Conservation (phyloP, 2,113 vertebrate species). For the Plotosus lineatus region DNA sequence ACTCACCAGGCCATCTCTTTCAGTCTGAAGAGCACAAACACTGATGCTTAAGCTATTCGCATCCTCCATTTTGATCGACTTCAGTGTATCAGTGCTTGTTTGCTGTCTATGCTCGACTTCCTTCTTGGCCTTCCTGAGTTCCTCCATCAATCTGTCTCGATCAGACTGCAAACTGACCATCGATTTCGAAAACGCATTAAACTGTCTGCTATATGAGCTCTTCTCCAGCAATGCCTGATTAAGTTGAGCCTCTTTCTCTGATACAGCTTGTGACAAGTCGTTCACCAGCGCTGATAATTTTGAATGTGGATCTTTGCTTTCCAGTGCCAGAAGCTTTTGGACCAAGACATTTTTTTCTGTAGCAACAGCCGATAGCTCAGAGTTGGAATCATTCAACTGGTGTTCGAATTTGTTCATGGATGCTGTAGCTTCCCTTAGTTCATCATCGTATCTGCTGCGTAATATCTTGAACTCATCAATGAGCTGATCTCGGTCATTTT, state of each 20-base stretch:
- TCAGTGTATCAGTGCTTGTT: conserved; percentile 49
- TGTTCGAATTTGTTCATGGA: conserved; percentile 67
- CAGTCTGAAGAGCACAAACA: conserved; percentile 55
- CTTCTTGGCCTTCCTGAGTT: conserved; percentile 70
- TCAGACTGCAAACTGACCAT: conserved; percentile 88
- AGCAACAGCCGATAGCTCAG: conserved; percentile 63
- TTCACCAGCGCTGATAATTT: conserved; percentile 68
- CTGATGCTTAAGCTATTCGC: conserved; percentile 59
- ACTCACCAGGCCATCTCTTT: conserved; percentile 70
- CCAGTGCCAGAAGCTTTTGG: conserved; percentile 56
- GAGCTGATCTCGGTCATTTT: conserved; percentile 80
- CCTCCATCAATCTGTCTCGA: conserved; percentile 78
- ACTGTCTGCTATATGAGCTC: conserved; percentile 66
- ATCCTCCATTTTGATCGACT: conserved; percentile 52
- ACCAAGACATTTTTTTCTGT: conserved; percentile 68
- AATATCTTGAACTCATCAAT: conserved; percentile 79
- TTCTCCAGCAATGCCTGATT: conserved; percentile 69
- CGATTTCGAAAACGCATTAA: conserved; percentile 81
- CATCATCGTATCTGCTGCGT: conserved; percentile 69
- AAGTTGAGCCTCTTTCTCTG: conserved; percentile 69
- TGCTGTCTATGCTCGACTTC: conserved; percentile 65
- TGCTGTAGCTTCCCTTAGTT: conserved; percentile 67
- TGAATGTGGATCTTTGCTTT: conserved; percentile 59
- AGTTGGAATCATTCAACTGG: conserved; percentile 58
- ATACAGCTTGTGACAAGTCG: conserved; percentile 67